Percentiles rank a stretch among this genome's conserved stretches.
phyloP scores from a whole-genome alignment of 2,113 vertebrate genomes.

The Notechis scutatus region DNA sequence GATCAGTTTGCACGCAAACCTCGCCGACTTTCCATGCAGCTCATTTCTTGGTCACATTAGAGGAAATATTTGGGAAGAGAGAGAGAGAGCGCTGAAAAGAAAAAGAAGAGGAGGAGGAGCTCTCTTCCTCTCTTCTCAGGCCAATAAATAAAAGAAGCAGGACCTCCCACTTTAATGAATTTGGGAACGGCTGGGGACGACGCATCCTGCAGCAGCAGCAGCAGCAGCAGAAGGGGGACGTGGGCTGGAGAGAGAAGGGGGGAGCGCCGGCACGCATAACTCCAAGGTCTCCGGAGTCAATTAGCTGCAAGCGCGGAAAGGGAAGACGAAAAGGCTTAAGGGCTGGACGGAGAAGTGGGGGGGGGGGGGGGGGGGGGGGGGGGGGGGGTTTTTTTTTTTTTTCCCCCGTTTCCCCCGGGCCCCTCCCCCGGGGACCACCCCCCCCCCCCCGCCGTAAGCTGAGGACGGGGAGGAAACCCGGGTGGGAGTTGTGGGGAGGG shows the following conservation, averaged over 20 bases:
- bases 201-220: slow-evolving; percentile 18
- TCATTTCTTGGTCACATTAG: not conserved
- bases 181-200: not conserved
- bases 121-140: not conserved
- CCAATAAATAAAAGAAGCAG: not conserved
- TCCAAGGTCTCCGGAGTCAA: slow-evolving; percentile 25
- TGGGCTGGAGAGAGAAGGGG: not conserved
- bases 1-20: not conserved
- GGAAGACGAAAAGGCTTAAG: not conserved
- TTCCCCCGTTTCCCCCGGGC: not conserved
- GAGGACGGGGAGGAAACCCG: too few species aligned
- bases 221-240: not conserved
- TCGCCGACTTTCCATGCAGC: not conserved
- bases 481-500: not conserved
- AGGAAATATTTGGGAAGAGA: not conserved
- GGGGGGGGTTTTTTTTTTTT: not conserved
- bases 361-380: not conserved
- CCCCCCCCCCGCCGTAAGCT: not conserved
- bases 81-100: not conserved
- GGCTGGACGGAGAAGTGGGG: not conserved
- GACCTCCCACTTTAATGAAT: slow-evolving; percentile 1
- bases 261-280: not conserved
- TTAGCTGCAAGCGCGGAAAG: not conserved
- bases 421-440: not conserved
- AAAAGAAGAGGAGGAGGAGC: not conserved